Percentiles rank a stretch among this genome's conserved stretches.
These are phyloP conservation scores for Autographa gamma DNA, from an alignment of 2,888 invertebrate genomes.

Conservation along the genomic window DNA sequence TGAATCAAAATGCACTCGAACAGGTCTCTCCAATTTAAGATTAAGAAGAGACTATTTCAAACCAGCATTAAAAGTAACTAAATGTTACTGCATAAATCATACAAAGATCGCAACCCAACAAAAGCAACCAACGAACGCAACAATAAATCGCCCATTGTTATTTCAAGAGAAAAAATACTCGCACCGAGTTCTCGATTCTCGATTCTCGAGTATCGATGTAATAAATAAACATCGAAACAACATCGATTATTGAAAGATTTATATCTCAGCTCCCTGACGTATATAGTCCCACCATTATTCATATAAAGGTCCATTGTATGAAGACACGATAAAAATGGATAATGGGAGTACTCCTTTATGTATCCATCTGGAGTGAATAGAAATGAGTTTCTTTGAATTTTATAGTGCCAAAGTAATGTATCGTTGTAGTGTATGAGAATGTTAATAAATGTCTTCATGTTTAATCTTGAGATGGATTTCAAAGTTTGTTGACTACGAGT, in stretches of 20 bases:
- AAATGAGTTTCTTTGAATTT: constrained; percentile 54
- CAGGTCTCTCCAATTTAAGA: neutral
- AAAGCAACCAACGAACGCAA: constrained; percentile 38
- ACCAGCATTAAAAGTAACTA: neutral
- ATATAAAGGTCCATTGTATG: constrained; percentile 75
- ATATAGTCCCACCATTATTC: constrained; percentile 82
- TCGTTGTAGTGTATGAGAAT: constrained; percentile 23
- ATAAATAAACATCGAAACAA: constrained; percentile 83
- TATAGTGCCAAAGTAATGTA: constrained; percentile 42
- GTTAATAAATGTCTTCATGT: constrained; percentile 27
- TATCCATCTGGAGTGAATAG: constrained; percentile 55
- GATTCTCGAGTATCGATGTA: constrained; percentile 73
- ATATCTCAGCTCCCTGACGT: constrained; percentile 80
- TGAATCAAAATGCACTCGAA: neutral
- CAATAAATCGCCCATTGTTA: constrained; percentile 86
- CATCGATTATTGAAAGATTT: constrained; percentile 87
- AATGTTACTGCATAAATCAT: constrained; percentile 11
- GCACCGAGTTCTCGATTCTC: constrained; percentile 76
- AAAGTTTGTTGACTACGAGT: neutral
- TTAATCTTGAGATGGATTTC: constrained; percentile 20
- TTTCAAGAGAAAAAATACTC: constrained; percentile 69
- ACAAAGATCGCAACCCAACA: constrained; percentile 33
- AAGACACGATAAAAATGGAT: constrained; percentile 73
- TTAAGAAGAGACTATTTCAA: neutral
- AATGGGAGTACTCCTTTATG: constrained; percentile 64